Evolutionary conservation across 2,797 vertebrate species (phyloP).

Genomic region (Propithecus deckenii): DNA sequence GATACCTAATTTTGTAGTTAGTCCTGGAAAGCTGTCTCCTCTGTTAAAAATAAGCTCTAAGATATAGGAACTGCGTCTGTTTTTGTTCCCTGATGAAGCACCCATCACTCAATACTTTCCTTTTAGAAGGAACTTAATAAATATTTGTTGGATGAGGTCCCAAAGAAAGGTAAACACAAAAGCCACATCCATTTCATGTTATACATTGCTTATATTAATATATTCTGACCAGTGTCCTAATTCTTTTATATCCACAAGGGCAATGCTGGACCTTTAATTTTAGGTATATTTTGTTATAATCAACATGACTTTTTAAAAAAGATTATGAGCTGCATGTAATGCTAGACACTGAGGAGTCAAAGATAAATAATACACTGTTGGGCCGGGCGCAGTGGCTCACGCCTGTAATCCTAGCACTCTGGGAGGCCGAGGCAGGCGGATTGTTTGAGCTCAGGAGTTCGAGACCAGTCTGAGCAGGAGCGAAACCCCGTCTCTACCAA

Average conservation of each 20-base stretch:
- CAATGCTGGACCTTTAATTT: neutral
- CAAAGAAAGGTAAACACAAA: neutral
- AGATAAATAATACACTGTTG: neutral
- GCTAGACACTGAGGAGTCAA: neutral
- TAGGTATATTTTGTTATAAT: neutral
- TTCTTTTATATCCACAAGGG: neutral
- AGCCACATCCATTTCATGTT: neutral
- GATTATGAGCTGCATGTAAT: neutral
- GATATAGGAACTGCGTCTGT: neutral
- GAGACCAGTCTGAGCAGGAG: too few relatives aligned
- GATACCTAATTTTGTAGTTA: neutral
- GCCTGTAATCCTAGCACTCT: too few relatives aligned
- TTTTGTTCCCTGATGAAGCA: neutral
- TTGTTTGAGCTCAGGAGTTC: too few relatives aligned
- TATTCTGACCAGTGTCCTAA: neutral
- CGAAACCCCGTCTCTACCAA: too few relatives aligned
- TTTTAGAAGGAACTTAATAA: neutral
- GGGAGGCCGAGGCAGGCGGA: too few relatives aligned
- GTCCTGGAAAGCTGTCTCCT: neutral
- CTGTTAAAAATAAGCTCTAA: neutral
- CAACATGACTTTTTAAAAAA: neutral
- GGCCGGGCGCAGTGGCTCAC: too few relatives aligned
- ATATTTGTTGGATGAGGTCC: neutral
- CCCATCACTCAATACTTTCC: neutral
- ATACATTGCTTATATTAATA: neutral